A percentile compares a stretch with the other conserved stretches of the same genome.
phyloP scores from a whole-genome alignment of 2,797 vertebrate genomes.

The Sphaeramia orbicularis region DNA sequence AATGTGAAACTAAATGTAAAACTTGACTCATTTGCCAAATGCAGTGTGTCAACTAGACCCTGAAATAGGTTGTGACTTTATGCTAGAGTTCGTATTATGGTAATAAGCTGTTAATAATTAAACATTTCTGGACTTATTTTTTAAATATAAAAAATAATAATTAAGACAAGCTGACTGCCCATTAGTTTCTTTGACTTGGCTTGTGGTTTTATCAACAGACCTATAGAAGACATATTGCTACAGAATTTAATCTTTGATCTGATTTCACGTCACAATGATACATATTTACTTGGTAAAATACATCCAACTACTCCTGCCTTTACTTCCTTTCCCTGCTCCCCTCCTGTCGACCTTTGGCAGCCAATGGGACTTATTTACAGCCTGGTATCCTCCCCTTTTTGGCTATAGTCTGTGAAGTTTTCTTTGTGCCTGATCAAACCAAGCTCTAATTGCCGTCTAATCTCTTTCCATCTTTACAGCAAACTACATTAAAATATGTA shows the following conservation, averaged over 20 bases:
- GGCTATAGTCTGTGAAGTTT: not conserved
- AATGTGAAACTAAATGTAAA: too few relatives aligned
- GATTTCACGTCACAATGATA: slow-evolving; percentile 22
- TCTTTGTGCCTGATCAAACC: slow-evolving; percentile 5
- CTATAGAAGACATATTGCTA: not conserved
- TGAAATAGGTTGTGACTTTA: too few relatives aligned
- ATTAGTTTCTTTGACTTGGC: not conserved
- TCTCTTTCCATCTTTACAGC: not conserved
- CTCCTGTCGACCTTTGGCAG: slow-evolving; percentile 9
- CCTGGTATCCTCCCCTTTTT: slow-evolving; percentile 5
- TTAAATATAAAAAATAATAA: not conserved
- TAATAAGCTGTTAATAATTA: not conserved
- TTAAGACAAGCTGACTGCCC: not conserved
- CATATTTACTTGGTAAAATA: too few relatives aligned
- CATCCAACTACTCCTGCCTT: not conserved
- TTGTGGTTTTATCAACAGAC: not conserved
- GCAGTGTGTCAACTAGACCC: too few relatives aligned
- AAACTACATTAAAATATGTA: too few relatives aligned
- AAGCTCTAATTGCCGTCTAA: slow-evolving; percentile 4
- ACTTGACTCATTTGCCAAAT: too few relatives aligned
- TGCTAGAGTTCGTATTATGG: too few relatives aligned
- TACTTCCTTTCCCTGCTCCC: not conserved
- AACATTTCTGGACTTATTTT: not conserved
- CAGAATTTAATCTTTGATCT: slow-evolving; percentile 6
- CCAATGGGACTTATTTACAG: slow-evolving; percentile 22